Evolutionary conservation across 37 sponge, comb jelly and placozoan species (phyloP).

Genomic region (Geodia barretti): DNA sequence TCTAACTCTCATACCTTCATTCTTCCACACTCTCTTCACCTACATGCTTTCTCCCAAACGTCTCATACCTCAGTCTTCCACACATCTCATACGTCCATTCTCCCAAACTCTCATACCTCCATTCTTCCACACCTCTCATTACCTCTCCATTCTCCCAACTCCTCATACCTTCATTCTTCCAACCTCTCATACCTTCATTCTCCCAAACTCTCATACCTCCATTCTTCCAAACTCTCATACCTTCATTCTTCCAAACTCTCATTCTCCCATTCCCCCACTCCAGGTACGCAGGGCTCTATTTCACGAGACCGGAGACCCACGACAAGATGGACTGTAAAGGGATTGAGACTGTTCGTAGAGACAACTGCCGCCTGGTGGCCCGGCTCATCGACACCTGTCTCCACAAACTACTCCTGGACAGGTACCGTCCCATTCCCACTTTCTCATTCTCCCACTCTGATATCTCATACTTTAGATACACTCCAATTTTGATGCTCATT

Average conservation of each 20-base stretch:
- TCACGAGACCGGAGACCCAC: constrained; percentile 86
- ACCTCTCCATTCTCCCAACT: background rate
- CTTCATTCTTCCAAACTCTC: no score
- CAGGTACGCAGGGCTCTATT: constrained; percentile 98
- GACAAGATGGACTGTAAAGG: constrained; percentile 99
- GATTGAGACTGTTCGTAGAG: constrained; percentile 96
- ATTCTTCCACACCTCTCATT: background rate
- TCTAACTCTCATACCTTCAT: background rate
- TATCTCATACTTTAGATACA: no score
- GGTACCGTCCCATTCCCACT: constrained; percentile 33
- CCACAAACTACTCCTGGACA: constrained; percentile 90
- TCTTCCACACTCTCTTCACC: background rate
- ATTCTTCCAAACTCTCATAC: no score
- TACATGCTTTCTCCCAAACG: background rate
- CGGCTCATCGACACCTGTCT: constrained; percentile 93
- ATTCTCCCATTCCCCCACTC: no score
- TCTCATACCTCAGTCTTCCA: background rate
- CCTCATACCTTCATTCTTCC: background rate
- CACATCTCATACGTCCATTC: background rate
- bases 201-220: no score
- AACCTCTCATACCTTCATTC: no score
- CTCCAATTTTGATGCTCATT: no score
- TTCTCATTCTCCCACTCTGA: background rate
- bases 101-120: background rate
- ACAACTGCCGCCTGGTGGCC: constrained; percentile 96